Conservation (phyloP, 2,113 vertebrate genomes). For the Numida meleagris region DNA sequence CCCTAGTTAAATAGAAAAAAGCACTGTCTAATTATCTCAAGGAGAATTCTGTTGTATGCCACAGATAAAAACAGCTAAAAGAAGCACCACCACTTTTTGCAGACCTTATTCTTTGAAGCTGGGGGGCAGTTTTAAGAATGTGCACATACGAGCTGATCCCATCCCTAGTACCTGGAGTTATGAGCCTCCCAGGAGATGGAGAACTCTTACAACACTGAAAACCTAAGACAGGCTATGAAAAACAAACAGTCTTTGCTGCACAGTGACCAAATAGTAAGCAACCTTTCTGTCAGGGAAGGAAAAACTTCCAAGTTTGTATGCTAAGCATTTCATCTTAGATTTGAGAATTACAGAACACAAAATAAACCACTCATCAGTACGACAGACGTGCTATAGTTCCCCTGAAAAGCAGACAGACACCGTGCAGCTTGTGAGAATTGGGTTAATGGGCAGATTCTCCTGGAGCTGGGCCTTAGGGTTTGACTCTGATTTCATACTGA, state of each 20-base stretch:
- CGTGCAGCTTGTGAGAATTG: neutral
- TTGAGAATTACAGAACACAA: neutral
- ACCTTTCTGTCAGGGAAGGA: neutral
- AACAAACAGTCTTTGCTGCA: neutral
- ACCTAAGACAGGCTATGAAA: neutral
- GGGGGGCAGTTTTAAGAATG: neutral
- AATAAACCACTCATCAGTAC: neutral
- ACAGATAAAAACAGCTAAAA: neutral
- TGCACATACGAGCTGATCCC: neutral
- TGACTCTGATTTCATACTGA: neutral
- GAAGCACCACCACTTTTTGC: neutral
- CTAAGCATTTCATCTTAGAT: neutral
- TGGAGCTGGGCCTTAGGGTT: rapidly evolving
- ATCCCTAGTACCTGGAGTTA: neutral
- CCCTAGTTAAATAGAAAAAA: neutral
- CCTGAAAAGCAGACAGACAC: neutral
- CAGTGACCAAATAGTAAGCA: neutral
- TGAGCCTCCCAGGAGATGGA: neutral
- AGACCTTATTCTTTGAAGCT: neutral
- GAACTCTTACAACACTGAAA: neutral
- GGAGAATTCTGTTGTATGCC: neutral
- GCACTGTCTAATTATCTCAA: rapidly evolving
- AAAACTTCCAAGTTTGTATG: neutral
- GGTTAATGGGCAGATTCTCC: neutral
- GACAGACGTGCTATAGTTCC: rapidly evolving